Evolutionary conservation across 92 coral and sea anemone genomes (phyloP), one percentile per base, ranked within the genome.

Genomic region (Phenganax subtilis): DNA sequence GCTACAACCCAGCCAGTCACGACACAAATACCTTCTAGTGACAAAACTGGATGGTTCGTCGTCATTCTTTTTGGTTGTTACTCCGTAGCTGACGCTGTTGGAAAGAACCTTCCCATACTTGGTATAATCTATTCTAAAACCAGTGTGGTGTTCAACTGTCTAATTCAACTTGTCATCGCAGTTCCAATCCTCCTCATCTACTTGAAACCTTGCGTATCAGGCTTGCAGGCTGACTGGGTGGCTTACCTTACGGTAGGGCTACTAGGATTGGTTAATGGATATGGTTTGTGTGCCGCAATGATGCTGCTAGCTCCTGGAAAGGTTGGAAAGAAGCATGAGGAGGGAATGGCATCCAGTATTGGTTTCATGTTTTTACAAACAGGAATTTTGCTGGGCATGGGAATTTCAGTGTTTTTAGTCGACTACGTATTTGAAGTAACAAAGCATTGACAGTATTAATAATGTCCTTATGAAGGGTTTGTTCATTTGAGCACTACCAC

Each of bases 211-310:
- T 92, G 97, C 28, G 87, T 88, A 29, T 12, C 76, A 55, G 87
- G 82, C 55, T 88, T 92, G 70, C 97, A 92, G 80, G 88, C 88
- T 17, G 84, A 90, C 56, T 92, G 97, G 97, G 81, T 92, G 12
- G 97, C 97, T 37, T 83, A 90, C 69, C 83, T 92, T 17, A 85
- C 88, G 3, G 85, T 92, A 52, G 91, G 90, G 56, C 82, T 88
- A 10, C 90, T 92, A 47, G 93, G 97, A 10, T 77, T 92, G 55
- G 87, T 92, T 73, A 90, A 86, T 76, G 97, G 97, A 17, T 92
- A 92, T 69, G 97, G 97, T 8, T 62, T 92, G 66, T 92, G 97
- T 20, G 91, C 93, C 3, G 97, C 91, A 76, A 90, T 92, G 97
- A 90, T 91, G 97, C 90, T 91, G 31, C 82, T 91, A 47, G 85